phyloP scores from a whole-genome alignment of 1,140 invertebrate species.

The Tyrophagus putrescentiae region DNA sequence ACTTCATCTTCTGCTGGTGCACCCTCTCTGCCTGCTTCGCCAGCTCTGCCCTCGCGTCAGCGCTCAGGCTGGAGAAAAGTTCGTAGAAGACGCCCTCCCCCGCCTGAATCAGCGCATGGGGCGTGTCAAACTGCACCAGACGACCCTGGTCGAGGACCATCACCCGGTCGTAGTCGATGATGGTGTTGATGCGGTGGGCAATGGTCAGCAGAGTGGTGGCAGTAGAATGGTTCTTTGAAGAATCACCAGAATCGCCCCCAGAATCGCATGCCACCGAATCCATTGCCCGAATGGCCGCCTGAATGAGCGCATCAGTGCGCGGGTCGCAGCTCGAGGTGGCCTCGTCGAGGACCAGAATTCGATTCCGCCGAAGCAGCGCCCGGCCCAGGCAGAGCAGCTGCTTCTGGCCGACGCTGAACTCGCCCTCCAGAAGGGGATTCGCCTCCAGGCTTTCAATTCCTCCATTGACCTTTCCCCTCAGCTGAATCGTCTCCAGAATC shows the following conservation, averaged over 20 bases:
- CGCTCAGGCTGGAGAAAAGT: conserved; percentile 45
- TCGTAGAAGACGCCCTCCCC: conserved; percentile 78
- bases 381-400: conserved; percentile 35
- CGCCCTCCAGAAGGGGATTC: conserved; percentile 40
- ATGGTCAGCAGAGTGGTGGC: conserved; percentile 66
- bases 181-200: conserved; percentile 60
- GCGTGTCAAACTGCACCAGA: conserved; percentile 33
- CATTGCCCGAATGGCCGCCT: conserved; percentile 52
- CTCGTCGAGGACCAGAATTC: conserved; percentile 34
- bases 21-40: background rate
- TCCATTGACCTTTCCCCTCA: conserved; percentile 42
- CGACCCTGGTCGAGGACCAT: conserved; percentile 52
- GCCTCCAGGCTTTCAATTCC: conserved; percentile 46
- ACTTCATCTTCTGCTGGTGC: no score
- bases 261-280: no score
- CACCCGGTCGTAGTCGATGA: conserved; percentile 59
- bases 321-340: conserved; percentile 38
- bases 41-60: conserved; percentile 13
- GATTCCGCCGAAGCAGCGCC: conserved; percentile 32
- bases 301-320: conserved; percentile 49
- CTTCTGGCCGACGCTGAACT: conserved; percentile 34
- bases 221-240: conserved; percentile 59
- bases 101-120: conserved; percentile 30
- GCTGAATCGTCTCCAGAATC: conserved; percentile 55
- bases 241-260: conserved; percentile 51